Evolutionary conservation across 2,113 vertebrate genomes (phyloP), one percentile per base, ranked within the genome.

Genomic region (Meles meles): DNA sequence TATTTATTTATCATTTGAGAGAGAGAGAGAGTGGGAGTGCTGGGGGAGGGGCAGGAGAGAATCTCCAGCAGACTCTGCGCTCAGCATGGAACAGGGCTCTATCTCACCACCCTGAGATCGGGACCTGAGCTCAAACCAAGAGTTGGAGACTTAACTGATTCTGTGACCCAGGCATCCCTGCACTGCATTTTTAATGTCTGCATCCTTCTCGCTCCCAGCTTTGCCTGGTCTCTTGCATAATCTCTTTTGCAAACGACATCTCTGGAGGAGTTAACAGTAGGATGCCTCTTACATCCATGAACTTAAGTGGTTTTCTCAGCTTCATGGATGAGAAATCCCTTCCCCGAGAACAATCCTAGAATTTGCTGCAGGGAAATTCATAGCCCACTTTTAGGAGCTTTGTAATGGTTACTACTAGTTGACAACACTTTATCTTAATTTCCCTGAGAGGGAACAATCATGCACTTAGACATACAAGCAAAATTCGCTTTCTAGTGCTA

Each of bases 401-500:
- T 97, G 82, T 93, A 6, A 84, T 84, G 72, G 76, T 27, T 93
- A 55, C 44, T 92, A 63, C 86, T 79, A 77, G 88, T 77, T 89
- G 31, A 42, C 42, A 69, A 95, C 49, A 67, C 94, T 79, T 85
- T 94, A 74, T 34, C 91, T 89, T 79, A 15, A 4, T 96, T 97
- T 92, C 59, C 39, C 87, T 97, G 89, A 97, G 88, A 96, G 95
- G 97, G 98, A 95, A 67, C 44, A 91, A 77, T 63, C 15, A 95
- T 21, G 25, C 52, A 90, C 71, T 37, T 96, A 34, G 93, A 97
- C 71, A 80, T 77, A 76, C 49, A 82, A 87, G 59, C 37, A 98
- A 98, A 63, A 88, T 84, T 81, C 1, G 0, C 93, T 97, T 97
- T 80, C 96, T 81, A 93, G 90, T 97, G 82, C 82, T 97, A 98